Base-by-base conservation (phyloP, 2,888 invertebrate genomes). In the Lasioglossum zephyrum region DNA sequence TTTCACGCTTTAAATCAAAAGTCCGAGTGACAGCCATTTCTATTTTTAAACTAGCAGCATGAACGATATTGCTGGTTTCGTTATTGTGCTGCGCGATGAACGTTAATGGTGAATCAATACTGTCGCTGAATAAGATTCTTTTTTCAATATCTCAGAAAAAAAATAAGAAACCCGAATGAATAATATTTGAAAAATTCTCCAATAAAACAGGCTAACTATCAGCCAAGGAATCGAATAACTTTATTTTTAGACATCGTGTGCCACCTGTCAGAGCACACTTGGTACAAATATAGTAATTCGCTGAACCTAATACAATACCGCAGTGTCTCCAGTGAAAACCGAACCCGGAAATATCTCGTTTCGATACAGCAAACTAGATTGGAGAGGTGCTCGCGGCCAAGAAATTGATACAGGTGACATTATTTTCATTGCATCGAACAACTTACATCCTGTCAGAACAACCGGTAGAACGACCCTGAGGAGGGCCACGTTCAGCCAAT, bases 371-470 rank as follows among this genome's bases (percentile, higher is more conserved):
- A 41, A 69, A 39, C 36, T 39, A 69, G 39, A 22, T 22, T n/a
- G n/a, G 39, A 69, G 22, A 69, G 31, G 16, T 8, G 66, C 31
- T 53, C 53, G 53, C 53, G 53, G 36, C 39, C 39, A 69, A 69
- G 39, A 39, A 69, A 39, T 22, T 22, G 69, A 69, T 39, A 69
- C 39, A 18, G 22, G 39, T 22, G 39, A 69, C 26, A 44, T 26
- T 22, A 75, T 22, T 41, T 22, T 41, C 31, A 36, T 36, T 44
- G 16, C 11, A 39, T 31, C 18, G 53, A 44, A 47, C 36, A 91
- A 91, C 96, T 96, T 94, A 96, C 96, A 96, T 93, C 95, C 95
- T 89, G 95, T 93, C 73, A 96, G 95, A 85, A 96, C 94, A 82
- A 95, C 92, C 81, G 96, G 96, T 89, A 96, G 95, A 79, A 96